Percentiles rank a stretch among this genome's conserved stretches.
Conservation (phyloP, 2,888 invertebrate species). For the Acleris sparsana region DNA sequence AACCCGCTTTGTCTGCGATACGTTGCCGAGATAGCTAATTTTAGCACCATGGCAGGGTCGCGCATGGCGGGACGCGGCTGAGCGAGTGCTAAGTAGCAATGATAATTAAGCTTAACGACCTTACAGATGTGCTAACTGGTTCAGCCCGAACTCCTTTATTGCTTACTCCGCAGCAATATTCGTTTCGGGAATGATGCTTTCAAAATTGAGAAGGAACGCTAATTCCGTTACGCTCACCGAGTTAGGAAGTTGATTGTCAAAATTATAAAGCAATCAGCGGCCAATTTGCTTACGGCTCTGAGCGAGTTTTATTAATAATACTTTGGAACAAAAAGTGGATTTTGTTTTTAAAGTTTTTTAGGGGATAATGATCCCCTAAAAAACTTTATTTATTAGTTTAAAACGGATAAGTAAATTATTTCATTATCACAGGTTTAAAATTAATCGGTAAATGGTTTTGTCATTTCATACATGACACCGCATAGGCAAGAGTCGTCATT, state of each 20-base stretch:
- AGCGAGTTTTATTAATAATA: constrained; percentile 31
- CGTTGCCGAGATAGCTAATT: constrained; percentile 21
- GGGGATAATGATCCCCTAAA: too few relatives aligned
- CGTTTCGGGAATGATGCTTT: constrained; percentile 62
- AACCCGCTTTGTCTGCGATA: constrained; percentile 12
- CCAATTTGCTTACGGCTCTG: constrained; percentile 40
- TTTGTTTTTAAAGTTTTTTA: constrained; percentile 17
- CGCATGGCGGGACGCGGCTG: constrained; percentile 44
- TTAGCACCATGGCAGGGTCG: constrained; percentile 47
- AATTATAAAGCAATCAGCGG: constrained; percentile 46
- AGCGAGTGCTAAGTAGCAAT: constrained; percentile 65
- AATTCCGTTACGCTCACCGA: constrained; percentile 53
- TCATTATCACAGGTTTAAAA: not conserved
- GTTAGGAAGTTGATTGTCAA: constrained; percentile 52
- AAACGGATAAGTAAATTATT: not conserved
- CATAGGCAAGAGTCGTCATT: too few relatives aligned
- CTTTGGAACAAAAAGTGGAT: constrained; percentile 29
- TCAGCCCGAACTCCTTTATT: constrained; percentile 65
- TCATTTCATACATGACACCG: too few relatives aligned
- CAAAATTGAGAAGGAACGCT: constrained; percentile 70
- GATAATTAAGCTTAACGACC: constrained; percentile 75
- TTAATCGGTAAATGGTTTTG: too few relatives aligned
- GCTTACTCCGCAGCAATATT: constrained; percentile 74
- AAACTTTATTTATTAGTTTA: too few relatives aligned
- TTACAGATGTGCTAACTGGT: constrained; percentile 75